phyloP scores from a whole-genome alignment of 2,888 invertebrate species.

The Acronicta psi region DNA sequence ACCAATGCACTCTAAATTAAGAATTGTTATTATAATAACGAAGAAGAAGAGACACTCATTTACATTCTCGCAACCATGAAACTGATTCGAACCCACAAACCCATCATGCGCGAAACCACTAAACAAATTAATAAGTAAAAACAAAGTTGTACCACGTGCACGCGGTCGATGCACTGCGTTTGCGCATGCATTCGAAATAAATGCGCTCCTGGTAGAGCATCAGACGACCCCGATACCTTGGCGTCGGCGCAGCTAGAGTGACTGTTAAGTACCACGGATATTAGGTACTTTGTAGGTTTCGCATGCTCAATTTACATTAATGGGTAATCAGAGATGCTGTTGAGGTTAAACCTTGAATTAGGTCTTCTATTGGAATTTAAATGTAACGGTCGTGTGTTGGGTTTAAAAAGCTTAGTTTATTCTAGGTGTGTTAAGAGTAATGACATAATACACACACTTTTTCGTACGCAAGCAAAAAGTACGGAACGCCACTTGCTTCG shows the following conservation, averaged over 20 bases:
- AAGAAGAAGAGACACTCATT: neutral
- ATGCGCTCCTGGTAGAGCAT: constrained; percentile 50
- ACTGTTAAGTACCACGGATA: constrained; percentile 38
- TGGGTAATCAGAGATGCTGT: constrained; percentile 32
- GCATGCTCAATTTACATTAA: constrained; percentile 32
- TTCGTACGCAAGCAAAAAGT: too few species aligned
- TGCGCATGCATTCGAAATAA: constrained; percentile 50
- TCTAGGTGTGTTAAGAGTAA: neutral
- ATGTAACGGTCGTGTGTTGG: neutral
- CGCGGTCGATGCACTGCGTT: constrained; percentile 55
- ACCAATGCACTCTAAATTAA: neutral
- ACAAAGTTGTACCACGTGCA: constrained; percentile 43
- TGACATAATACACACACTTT: too few species aligned
- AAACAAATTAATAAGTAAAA: constrained; percentile 30
- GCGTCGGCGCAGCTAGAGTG: constrained; percentile 44
- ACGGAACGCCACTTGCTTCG: too few species aligned
- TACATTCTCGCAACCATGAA: neutral
- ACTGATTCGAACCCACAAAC: constrained; percentile 7
- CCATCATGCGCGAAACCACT: constrained; percentile 13
- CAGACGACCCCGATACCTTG: constrained; percentile 35
- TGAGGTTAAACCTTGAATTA: constrained; percentile 8
- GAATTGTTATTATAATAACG: neutral
- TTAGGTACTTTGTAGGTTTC: constrained; percentile 37
- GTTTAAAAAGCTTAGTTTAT: constrained; percentile 1
- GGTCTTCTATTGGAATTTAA: constrained; percentile 22